These are phyloP conservation scores for Zoanthus gigantus DNA, from an alignment of 92 coral and sea anemone genomes.

Conservation along the genomic window DNA sequence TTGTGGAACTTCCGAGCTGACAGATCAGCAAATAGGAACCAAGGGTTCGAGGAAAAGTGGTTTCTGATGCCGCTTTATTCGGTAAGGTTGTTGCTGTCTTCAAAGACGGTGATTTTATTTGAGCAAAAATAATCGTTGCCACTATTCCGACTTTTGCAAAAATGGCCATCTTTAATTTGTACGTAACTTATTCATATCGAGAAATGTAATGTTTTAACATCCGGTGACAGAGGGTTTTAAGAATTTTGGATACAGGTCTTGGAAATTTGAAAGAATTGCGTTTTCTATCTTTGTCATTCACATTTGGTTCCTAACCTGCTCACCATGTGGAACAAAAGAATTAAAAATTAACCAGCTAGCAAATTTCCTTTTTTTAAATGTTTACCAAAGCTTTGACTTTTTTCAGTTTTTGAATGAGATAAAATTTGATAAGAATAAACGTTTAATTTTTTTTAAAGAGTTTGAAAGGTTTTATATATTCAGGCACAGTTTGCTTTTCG, in stretches of 20 bases:
- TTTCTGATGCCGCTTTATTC: slow-evolving; percentile 68
- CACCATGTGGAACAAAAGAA: slow-evolving; percentile 34
- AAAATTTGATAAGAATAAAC: background rate
- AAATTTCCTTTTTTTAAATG: background rate
- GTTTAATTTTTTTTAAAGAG: background rate
- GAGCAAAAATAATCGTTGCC: too few species aligned
- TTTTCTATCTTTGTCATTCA: background rate
- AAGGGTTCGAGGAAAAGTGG: slow-evolving; percentile 85
- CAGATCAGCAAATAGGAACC: slow-evolving; percentile 71
- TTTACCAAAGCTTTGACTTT: background rate
- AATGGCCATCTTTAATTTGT: too few species aligned
- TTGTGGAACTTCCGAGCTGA: slow-evolving; percentile 96
- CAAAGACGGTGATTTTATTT: background rate
- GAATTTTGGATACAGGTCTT: background rate
- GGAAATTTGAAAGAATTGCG: background rate
- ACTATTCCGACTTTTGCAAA: too few species aligned
- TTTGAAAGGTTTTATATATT: background rate
- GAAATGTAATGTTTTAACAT: background rate
- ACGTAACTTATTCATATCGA: background rate
- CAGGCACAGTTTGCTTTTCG: too few species aligned
- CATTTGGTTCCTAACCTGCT: slow-evolving; percentile 10
- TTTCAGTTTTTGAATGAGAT: background rate
- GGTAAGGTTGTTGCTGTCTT: slow-evolving; percentile 58
- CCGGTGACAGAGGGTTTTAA: background rate
- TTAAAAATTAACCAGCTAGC: slow-evolving; percentile 26